A percentile compares a stretch with the other conserved stretches of the same genome.
These are phyloP conservation scores for Nomada hirtipes DNA, from an alignment of 2,888 invertebrate species.

Conservation along the genomic window DNA sequence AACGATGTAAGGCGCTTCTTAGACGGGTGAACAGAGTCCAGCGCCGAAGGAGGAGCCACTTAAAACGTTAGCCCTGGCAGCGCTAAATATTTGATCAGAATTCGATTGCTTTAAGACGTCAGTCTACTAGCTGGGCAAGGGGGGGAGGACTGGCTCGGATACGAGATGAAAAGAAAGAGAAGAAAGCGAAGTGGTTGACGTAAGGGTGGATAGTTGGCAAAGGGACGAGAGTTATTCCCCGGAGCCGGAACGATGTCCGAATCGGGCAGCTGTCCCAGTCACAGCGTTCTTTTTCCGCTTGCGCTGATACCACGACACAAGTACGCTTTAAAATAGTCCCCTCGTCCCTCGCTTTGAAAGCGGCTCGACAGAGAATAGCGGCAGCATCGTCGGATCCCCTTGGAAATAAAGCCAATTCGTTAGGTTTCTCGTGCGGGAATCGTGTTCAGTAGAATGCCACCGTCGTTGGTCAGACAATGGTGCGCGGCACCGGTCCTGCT, in stretches of 20 bases:
- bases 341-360: slow-evolving; percentile 46
- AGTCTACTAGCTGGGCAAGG: slow-evolving; percentile 64
- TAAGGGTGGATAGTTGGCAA: slow-evolving; percentile 74
- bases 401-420: slow-evolving; percentile 80
- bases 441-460: slow-evolving; percentile 33
- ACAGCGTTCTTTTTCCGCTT: slow-evolving; percentile 68
- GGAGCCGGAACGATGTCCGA: slow-evolving; percentile 77
- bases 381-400: slow-evolving; percentile 46
- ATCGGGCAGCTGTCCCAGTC: slow-evolving; percentile 79
- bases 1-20: slow-evolving; percentile 75
- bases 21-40: slow-evolving; percentile 59
- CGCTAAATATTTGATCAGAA: slow-evolving; percentile 83
- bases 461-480: slow-evolving; percentile 46
- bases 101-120: slow-evolving; percentile 82
- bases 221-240: slow-evolving; percentile 76
- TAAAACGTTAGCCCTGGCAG: slow-evolving; percentile 74
- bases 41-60: slow-evolving; percentile 70
- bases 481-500: not conserved
- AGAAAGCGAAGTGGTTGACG: slow-evolving; percentile 59
- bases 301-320: slow-evolving; percentile 60
- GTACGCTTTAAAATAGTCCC: slow-evolving; percentile 76
- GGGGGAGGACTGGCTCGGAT: slow-evolving; percentile 54
- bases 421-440: slow-evolving; percentile 64
- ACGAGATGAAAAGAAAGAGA: slow-evolving; percentile 49
- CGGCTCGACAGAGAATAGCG: slow-evolving; percentile 39